phyloP scores from a whole-genome alignment of 2,113 vertebrate genomes.

The Paraplagusia blochii region DNA sequence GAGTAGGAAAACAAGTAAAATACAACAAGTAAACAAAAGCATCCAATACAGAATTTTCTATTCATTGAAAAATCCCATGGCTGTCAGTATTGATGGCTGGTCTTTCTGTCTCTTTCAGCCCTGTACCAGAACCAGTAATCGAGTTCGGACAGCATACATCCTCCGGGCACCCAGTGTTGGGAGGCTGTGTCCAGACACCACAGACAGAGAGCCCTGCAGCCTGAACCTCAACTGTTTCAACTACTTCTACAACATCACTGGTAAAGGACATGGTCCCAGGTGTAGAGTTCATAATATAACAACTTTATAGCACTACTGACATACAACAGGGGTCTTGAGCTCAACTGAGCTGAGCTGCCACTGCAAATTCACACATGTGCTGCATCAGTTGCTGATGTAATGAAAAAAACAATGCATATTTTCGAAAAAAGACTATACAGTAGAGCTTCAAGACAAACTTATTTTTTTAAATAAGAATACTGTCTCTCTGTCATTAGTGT shows the following conservation, averaged over 20 bases:
- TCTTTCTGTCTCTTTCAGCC: slow-evolving; percentile 77
- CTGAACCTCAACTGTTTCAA: slow-evolving; percentile 96
- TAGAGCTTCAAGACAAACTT: too few relatives aligned
- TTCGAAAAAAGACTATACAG: too few relatives aligned
- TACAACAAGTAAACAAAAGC: background rate
- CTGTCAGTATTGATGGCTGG: slow-evolving; percentile 1
- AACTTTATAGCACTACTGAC: too few relatives aligned
- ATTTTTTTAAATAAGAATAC: too few relatives aligned
- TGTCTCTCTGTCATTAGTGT: too few relatives aligned
- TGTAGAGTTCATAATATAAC: too few relatives aligned
- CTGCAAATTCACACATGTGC: too few relatives aligned
- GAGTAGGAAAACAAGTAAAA: too few relatives aligned
- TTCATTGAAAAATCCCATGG: background rate
- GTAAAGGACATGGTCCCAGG: slow-evolving; percentile 69
- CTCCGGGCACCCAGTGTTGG: slow-evolving; percentile 83
- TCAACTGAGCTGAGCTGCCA: too few relatives aligned
- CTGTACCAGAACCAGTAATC: slow-evolving; percentile 80
- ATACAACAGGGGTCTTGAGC: too few relatives aligned
- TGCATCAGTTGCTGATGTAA: too few relatives aligned
- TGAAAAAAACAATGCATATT: too few relatives aligned
- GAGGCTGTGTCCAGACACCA: slow-evolving; percentile 80
- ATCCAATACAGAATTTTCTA: background rate
- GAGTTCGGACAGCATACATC: slow-evolving; percentile 79
- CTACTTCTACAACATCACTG: slow-evolving; percentile 97
- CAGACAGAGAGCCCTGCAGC: slow-evolving; percentile 82